A percentile compares a stretch with the other conserved stretches of the same genome.
Conservation (phyloP, 2,888 invertebrate genomes). For the Anticlea derivata region DNA sequence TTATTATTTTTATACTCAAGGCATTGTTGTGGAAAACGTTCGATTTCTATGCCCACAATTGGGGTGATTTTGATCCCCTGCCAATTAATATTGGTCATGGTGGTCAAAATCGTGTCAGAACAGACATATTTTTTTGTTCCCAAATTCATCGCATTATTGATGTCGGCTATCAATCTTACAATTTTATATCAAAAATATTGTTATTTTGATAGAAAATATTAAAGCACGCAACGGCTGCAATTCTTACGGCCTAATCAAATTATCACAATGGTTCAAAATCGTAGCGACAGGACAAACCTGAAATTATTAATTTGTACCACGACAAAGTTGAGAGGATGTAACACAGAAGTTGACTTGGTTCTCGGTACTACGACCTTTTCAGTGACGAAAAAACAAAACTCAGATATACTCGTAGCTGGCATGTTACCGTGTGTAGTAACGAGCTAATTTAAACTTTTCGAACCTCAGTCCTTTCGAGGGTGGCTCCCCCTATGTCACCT, state of each 20-base stretch:
- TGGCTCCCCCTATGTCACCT: slow-evolving; percentile 69
- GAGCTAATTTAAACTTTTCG: slow-evolving; percentile 84
- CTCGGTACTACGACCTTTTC: slow-evolving; percentile 58
- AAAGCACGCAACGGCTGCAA: slow-evolving; percentile 2
- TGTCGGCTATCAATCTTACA: slow-evolving; percentile 23
- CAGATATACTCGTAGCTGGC: slow-evolving; percentile 70
- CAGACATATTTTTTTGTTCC: slow-evolving; percentile 62
- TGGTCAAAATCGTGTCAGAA: slow-evolving; percentile 74
- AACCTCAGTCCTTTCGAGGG: slow-evolving; percentile 66
- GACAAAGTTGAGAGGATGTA: slow-evolving; percentile 60
- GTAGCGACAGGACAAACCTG: slow-evolving; percentile 38
- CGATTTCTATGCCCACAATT: slow-evolving; percentile 60
- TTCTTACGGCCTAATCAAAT: slow-evolving; percentile 1
- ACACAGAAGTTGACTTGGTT: slow-evolving; percentile 65
- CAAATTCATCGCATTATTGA: slow-evolving; percentile 28
- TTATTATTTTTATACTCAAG: slow-evolving; percentile 73
- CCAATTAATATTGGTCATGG: slow-evolving; percentile 80
- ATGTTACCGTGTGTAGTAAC: slow-evolving; percentile 77
- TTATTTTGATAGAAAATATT: neutral
- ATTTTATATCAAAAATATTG: slow-evolving; percentile 13
- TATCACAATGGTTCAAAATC: slow-evolving; percentile 5
- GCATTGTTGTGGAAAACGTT: slow-evolving; percentile 69
- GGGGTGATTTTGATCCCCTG: slow-evolving; percentile 70
- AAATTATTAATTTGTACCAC: slow-evolving; percentile 73
- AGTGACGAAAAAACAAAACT: slow-evolving; percentile 74